Base-by-base conservation (phyloP, 2,888 invertebrate species). In the Uropetala carovei region DNA sequence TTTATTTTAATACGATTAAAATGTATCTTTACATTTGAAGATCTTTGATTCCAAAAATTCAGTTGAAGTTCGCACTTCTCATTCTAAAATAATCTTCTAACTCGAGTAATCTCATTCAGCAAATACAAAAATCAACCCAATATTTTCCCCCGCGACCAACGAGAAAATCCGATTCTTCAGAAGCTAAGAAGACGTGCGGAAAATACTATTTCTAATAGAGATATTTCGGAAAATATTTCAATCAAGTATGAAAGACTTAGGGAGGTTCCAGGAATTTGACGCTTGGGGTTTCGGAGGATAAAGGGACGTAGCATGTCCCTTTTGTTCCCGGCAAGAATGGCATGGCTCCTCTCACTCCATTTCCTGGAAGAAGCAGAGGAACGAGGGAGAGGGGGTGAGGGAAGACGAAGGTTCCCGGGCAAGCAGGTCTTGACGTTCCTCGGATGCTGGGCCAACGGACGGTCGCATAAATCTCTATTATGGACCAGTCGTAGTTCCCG, bases 391-490 rank as follows among this genome's bases (percentile, higher is more conserved):
- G 83, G 57, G 18, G 43, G 56, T 10, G 83, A 43, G 56, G 56
- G 60, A 64, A 58, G 60, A 14, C 27, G 22, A 16, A 60, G 27
- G 60, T 59, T 27, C 60, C 5, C 16, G 30, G 86, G 30, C 64
- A 56, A 16, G 43, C 43, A 83, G 83, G 83, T 56, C 64, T 10
- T 89, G 64, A 89, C 89, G 89, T 89, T 27, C 30, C 30, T 60
- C 22, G 43, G 64, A 89, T 43, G 89, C 64, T 64, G 43, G 60
- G 10, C 75, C 75, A 27, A 75, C 75, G 89, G 14, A 18, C 59
- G 60, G 3, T 64, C 89, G 64, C 43, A 89, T 89, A 64, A 64
- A 89, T 89, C 89, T 30, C 89, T 60, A 89, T 89, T 89, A 43
- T 64, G 18, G 64, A n/a, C 60, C 89, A 56, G 30, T 27, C 27